Evolutionary conservation across 1,140 invertebrate species (phyloP).

Genomic region (Condylostylus longicornis): DNA sequence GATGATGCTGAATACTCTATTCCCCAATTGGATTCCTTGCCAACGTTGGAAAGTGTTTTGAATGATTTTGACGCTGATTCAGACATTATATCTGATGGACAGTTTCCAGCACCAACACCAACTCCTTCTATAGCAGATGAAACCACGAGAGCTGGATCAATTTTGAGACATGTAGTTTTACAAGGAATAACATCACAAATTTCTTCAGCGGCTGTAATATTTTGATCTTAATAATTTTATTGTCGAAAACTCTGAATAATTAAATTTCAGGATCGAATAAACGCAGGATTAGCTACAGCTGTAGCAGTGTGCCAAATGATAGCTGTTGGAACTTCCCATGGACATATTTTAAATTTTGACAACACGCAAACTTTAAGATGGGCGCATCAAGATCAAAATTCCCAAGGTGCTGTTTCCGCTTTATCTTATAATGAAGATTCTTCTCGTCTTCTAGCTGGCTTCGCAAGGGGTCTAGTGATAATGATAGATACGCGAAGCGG

Average conservation of each 20-base stretch:
- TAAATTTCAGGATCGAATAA: conserved; percentile 70
- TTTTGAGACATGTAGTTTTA: conserved; percentile 64
- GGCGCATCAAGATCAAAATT: conserved; percentile 59
- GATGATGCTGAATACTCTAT: conserved; percentile 75
- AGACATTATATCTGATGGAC: conserved; percentile 37
- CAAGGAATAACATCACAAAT: conserved; percentile 77
- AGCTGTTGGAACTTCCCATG: conserved; percentile 85
- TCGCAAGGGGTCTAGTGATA: conserved; percentile 69
- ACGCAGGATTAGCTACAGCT: conserved; percentile 75
- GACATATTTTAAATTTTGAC: conserved; percentile 81
- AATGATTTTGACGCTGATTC: conserved; percentile 55
- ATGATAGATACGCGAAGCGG: conserved; percentile 68
- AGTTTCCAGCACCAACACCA: conserved; percentile 35
- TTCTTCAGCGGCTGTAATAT: conserved; percentile 58
- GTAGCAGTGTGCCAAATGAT: conserved; percentile 62
- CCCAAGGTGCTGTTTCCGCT: conserved; percentile 69
- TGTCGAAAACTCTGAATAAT: no score
- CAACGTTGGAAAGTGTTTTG: conserved; percentile 73
- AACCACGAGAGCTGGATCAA: conserved; percentile 40
- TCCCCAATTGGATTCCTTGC: conserved; percentile 56
- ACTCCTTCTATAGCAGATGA: conserved; percentile 31
- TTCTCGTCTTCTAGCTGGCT: conserved; percentile 64
- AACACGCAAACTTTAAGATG: conserved; percentile 68
- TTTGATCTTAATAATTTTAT: no score
- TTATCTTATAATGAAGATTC: conserved; percentile 78